Evolutionary conservation across 2,888 invertebrate species (phyloP).

Genomic region (Pachymerium ferrugineum): DNA sequence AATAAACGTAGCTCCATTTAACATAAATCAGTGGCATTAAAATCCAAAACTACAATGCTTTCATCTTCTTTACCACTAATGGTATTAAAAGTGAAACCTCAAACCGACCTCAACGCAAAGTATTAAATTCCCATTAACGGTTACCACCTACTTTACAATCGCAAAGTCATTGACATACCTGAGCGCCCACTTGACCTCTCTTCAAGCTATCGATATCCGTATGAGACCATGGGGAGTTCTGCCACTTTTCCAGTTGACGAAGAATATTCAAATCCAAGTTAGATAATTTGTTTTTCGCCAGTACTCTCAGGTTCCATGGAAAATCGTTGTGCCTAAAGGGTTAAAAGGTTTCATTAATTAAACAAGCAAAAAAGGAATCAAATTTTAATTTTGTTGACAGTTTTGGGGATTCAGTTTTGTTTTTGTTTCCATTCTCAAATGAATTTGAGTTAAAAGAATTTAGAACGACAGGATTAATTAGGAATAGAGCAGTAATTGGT

Average conservation of each 20-base stretch:
- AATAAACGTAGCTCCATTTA: no score
- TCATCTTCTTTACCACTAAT: no score
- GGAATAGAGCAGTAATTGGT: not conserved
- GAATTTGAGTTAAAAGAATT: not conserved
- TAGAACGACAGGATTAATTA: not conserved
- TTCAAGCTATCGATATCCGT: constrained; percentile 81
- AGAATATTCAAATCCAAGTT: constrained; percentile 71
- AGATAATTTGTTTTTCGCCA: constrained; percentile 78
- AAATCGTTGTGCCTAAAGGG: constrained; percentile 68
- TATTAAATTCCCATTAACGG: not conserved
- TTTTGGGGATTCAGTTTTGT: no score
- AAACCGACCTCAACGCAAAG: not conserved
- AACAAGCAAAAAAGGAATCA: not conserved
- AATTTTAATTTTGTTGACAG: no score
- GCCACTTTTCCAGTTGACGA: constrained; percentile 72
- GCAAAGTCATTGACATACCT: constrained; percentile 52
- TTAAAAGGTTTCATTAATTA: not conserved
- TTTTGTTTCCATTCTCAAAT: no score
- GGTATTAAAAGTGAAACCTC: no score
- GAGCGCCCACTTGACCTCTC: constrained; percentile 77
- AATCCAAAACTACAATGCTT: no score
- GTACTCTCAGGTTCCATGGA: constrained; percentile 85
- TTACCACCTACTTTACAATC: not conserved
- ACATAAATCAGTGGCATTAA: no score
- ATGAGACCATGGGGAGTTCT: constrained; percentile 77